Evolutionary conservation across 1,140 invertebrate genomes (phyloP), one percentile per base, ranked within the genome.

Genomic region (Conopomorpha cramerella): DNA sequence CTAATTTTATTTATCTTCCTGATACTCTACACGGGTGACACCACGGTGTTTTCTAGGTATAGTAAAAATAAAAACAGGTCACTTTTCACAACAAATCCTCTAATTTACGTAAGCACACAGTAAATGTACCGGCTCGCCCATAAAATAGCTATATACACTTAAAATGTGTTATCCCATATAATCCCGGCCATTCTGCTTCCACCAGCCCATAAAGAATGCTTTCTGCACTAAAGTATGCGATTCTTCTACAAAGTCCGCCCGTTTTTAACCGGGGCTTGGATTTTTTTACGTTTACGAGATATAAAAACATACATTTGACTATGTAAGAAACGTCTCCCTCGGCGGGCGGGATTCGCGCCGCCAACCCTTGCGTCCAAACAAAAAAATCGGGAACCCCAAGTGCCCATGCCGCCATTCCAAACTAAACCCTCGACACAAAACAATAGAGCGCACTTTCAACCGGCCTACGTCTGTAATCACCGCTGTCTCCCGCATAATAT

Each of bases 241-340:
- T 62, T 61, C 53, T 47, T 57, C 51, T 58, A 52, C 43, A 40
- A 42, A 40, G 44, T 46, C 45, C 59, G 52, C 57, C 49, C 45
- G n/a, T n/a, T n/a, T n/a, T n/a, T n/a, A n/a, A n/a, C n/a, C n/a
- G n/a, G n/a, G n/a, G n/a, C n/a, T n/a, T n/a, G n/a, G n/a, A n/a
- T n/a, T n/a, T n/a, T n/a, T n/a, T n/a, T n/a, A n/a, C n/a, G n/a
- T n/a, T n/a, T n/a, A n/a, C n/a, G 44, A 47, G 53, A 55, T 66
- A 64, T 66, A 70, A 64, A 64, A 66, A 64, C 63, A 64, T 64
- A 71, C 10, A 23, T 10, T 10, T 58, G 51, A 55, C 57, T 46
- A 56, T 58, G 59, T 71, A 71, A 71, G 66, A 71, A 68, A 71
- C 62, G 60, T 64, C 56, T 30, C 30, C 8, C 8, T 62, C 61